Base-by-base conservation (phyloP, 1,140 invertebrate species). In the Sitodiplosis mosellana region DNA sequence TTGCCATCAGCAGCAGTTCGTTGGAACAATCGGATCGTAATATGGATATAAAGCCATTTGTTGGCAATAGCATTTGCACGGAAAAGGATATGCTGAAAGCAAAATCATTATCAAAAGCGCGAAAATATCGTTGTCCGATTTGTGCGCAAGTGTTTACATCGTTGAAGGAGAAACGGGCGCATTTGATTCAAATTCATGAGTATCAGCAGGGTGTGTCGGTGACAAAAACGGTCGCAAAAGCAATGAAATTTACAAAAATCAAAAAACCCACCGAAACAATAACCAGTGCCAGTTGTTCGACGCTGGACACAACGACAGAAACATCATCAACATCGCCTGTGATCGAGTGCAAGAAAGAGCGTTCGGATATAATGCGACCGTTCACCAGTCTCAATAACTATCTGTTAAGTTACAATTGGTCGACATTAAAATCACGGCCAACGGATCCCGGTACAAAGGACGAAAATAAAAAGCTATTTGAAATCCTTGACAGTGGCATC, bases 1-100 rank as follows among this genome's bases (percentile, higher is more conserved):
- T 21, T 44, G 3, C 14, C 54, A 58, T 48, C 56, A 63, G 49
- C 54, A 56, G 51, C 45, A 43, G 11, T 20, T 20, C 15, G 18
- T 19, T 43, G 15, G 41, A 43, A 19, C 18, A 14, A 21, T 6
- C 41, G 41, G 17, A 43, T 38, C 27, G 27, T 27, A 17, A 38
- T 21, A 43, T 12, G 11, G 41, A 43, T 43, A 19, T 33, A n/a
- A 45, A 45, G 17, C 11, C 21, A 45, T 18, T 19, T 12, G 10
- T 33, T n/a, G 20, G 12, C 17, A 21, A 22, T 18, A 27, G 2
- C 12, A 33, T n/a, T 45, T 11, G 14, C 14, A 27, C 2, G 2
- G 14, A 14, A 17, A 17, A n/a, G 12, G 36, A 38, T 38, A 38
- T 17, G 14, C 36, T 45, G 10, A 21, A 45, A 4, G 22, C 21